Base-by-base conservation (phyloP, 2,888 invertebrate species). In the Orthonevra nobilis region DNA sequence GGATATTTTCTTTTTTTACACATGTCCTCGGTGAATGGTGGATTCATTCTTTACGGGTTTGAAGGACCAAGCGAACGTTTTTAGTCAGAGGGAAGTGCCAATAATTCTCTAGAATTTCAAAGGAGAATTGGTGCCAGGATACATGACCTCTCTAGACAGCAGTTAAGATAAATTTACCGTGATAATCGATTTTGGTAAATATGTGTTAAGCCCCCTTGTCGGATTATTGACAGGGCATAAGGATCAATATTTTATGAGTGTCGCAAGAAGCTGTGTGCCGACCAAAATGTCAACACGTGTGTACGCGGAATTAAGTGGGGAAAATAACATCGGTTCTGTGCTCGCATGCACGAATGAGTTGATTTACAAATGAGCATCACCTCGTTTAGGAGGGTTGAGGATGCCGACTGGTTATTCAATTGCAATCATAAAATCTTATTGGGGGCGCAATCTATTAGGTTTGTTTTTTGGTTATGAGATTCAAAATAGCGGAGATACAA, bases 131-230 rank as follows among this genome's bases (percentile, higher is more conserved):
- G 14, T 23, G 9, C 17, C 52, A 38, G 56, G 56, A 19, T 40
- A 26, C 36, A 40, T 19, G 28, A 23, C 3, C 23, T 26, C 19
- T 28, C 20, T 48, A 56, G 50, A 30, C 10, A 52, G 69, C 75
- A 70, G 77, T 60, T 77, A 64, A 72, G 72, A 77, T 70, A 77
- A 77, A 77, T 77, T 72, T 64, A 72, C 72, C 64, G 64, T 60
- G 72, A 60, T 77, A 72, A 77, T 77, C 77, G 72, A 52, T 60
- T 58, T 72, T 32, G 64, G 77, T 46, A 60, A 72, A 64, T 75
- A 75, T 64, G 61, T 64, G 63, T 23, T 69, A 19, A 52, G 28
- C 46, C 15, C 5, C 10, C 36, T 26, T 23, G 14, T 20, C 15
- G 30, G 32, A 48, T 56, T 40, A 48, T 46, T 48, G 23, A 12